Conservation (phyloP, 2,113 vertebrate species). For the Daubentonia madagascariensis region DNA sequence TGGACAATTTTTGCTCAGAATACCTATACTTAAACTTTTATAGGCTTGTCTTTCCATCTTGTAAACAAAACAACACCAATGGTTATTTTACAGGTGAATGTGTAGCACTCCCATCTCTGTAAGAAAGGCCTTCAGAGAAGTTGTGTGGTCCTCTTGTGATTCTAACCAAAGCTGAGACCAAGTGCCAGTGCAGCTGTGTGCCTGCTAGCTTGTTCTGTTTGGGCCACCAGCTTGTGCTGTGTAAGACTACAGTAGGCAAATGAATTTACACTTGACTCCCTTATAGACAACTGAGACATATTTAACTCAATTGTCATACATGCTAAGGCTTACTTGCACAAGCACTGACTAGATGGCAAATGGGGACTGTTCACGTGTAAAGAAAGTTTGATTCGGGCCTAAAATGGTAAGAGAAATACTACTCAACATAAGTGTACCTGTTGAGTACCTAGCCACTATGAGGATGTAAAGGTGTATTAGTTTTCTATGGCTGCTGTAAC, state of each 20-base stretch:
- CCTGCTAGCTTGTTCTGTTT: not conserved
- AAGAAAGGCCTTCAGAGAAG: not conserved
- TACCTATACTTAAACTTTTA: not conserved
- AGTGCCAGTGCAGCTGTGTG: not conserved
- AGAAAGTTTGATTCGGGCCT: not conserved
- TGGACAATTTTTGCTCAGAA: not conserved
- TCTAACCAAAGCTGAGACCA: not conserved
- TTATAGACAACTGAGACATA: not conserved
- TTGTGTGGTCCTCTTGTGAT: not conserved
- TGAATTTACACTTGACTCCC: not conserved
- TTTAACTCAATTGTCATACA: not conserved
- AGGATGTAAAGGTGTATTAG: rapidly evolving
- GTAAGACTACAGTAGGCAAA: not conserved
- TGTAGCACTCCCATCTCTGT: not conserved
- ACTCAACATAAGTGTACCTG: not conserved
- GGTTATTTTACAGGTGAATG: not conserved
- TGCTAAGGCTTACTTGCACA: not conserved
- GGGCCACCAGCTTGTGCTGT: not conserved
- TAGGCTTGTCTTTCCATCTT: not conserved
- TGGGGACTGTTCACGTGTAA: not conserved
- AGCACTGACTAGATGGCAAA: not conserved
- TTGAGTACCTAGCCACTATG: not conserved
- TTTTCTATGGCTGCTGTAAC: not conserved
- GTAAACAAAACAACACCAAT: not conserved
- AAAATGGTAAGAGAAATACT: not conserved